Percentiles rank a stretch among this genome's conserved stretches.
Conservation (phyloP, 2,113 vertebrate genomes). For the Zeus faber region DNA sequence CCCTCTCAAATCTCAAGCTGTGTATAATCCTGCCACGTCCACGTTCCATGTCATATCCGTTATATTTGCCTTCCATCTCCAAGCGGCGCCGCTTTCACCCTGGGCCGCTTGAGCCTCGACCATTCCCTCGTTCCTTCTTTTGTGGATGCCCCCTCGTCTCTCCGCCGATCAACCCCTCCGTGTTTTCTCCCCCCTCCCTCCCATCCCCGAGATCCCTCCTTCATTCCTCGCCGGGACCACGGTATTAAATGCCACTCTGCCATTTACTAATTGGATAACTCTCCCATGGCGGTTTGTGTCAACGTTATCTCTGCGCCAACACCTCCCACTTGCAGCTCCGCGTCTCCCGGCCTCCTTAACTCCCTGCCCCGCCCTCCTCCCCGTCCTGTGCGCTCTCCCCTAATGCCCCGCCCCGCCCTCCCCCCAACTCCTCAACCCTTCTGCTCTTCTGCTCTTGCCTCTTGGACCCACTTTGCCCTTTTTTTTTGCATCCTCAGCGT, state of each 20-base stretch:
- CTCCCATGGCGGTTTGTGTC: conserved; percentile 14
- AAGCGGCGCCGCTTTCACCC: too few relatives aligned
- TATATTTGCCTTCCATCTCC: too few relatives aligned
- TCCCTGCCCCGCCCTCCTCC: conserved; percentile 7
- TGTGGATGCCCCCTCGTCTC: too few relatives aligned
- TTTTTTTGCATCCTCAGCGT: conserved; percentile 18
- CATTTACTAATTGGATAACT: conserved; percentile 34
- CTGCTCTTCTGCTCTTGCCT: conserved; percentile 1
- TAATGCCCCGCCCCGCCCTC: background rate
- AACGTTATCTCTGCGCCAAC: conserved; percentile 14
- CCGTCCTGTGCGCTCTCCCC: conserved; percentile 1
- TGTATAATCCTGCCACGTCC: too few relatives aligned
- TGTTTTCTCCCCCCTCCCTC: background rate
- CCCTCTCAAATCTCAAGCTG: too few relatives aligned
- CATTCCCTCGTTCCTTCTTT: too few relatives aligned
- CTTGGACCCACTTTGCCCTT: conserved; percentile 12
- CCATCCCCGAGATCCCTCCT: background rate
- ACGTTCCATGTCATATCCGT: too few relatives aligned
- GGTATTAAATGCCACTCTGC: conserved; percentile 18
- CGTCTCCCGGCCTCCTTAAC: background rate
- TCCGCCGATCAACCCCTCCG: too few relatives aligned
- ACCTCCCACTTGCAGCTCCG: background rate
- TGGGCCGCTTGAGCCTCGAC: background rate
- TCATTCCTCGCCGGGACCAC: conserved; percentile 14
- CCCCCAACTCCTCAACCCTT: conserved; percentile 7